These are phyloP conservation scores for Rhyacichthys aspro DNA, from an alignment of 2,797 vertebrate species.

Conservation along the genomic window DNA sequence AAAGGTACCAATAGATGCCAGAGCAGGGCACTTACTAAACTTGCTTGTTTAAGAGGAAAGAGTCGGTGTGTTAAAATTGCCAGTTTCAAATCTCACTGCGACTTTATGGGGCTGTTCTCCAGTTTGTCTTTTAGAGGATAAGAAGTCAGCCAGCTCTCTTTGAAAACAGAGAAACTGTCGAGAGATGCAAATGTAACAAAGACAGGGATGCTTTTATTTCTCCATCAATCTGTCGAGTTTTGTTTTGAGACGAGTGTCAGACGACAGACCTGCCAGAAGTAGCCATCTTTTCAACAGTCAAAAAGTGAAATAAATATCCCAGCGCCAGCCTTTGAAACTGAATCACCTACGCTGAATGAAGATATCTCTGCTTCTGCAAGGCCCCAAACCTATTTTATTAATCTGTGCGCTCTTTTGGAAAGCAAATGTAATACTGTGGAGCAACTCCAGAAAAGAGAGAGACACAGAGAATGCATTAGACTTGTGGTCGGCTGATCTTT, in stretches of 20 bases:
- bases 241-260: conserved; percentile 33
- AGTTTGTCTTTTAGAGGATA: conserved; percentile 60
- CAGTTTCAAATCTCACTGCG: conserved; percentile 48
- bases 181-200: conserved; percentile 36
- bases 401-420: conserved; percentile 68
- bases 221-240: conserved; percentile 46
- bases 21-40: conserved; percentile 47
- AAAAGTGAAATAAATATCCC: conserved; percentile 47
- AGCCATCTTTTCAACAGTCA: conserved; percentile 29
- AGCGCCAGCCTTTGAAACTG: conserved; percentile 55
- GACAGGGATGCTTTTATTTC: conserved; percentile 45
- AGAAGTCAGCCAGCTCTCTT: conserved; percentile 35
- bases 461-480: conserved; percentile 74
- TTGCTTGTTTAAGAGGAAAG: conserved; percentile 54
- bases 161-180: conserved; percentile 42
- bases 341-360: conserved; percentile 66
- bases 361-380: conserved; percentile 63
- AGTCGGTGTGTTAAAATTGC: conserved; percentile 46
- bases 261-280: too few species aligned
- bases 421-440: conserved; percentile 69
- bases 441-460: conserved; percentile 67
- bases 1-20: conserved; percentile 54
- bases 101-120: conserved; percentile 58
- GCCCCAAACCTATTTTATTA: conserved; percentile 74
- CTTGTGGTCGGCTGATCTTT: conserved; percentile 78